A percentile compares a stretch with the other conserved stretches of the same genome.
Conservation (phyloP, 2,113 vertebrate species). For the Alligator sinensis region DNA sequence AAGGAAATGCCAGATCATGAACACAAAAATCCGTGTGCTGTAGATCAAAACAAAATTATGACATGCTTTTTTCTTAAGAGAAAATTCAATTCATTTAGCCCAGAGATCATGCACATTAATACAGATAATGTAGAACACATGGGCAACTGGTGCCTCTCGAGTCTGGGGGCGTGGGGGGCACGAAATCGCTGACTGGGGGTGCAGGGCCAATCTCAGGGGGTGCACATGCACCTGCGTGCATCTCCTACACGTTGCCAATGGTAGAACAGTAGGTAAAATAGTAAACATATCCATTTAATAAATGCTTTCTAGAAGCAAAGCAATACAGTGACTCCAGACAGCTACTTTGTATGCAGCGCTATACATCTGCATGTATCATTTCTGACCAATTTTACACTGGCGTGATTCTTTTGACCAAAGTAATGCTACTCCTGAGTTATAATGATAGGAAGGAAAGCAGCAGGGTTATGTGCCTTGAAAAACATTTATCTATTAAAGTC, state of each 20-base stretch:
- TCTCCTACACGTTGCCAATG: too few species aligned
- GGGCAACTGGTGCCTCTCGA: not conserved
- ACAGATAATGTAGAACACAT: not conserved
- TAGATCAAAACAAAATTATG: slow-evolving; percentile 19
- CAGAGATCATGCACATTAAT: slow-evolving; percentile 4
- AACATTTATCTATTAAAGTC: not conserved
- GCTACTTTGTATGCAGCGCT: not conserved
- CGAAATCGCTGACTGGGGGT: too few species aligned
- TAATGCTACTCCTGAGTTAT: not conserved
- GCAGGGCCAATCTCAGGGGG: too few species aligned
- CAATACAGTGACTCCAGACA: not conserved
- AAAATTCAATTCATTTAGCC: not conserved
- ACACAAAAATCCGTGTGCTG: not conserved
- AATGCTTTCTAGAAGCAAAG: not conserved
- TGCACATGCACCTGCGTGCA: too few species aligned
- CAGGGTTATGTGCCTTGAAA: not conserved
- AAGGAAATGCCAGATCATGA: not conserved
- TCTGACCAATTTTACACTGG: not conserved
- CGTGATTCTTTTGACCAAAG: not conserved
- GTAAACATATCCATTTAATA: not conserved
- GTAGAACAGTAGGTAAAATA: too few species aligned
- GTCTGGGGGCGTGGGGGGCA: too few species aligned
- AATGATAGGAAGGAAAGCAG: not conserved
- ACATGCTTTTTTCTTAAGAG: slow-evolving; percentile 19
- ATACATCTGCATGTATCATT: not conserved